Evolutionary conservation across 2,797 vertebrate species (phyloP).

Genomic region (Urophycis tenuis): DNA sequence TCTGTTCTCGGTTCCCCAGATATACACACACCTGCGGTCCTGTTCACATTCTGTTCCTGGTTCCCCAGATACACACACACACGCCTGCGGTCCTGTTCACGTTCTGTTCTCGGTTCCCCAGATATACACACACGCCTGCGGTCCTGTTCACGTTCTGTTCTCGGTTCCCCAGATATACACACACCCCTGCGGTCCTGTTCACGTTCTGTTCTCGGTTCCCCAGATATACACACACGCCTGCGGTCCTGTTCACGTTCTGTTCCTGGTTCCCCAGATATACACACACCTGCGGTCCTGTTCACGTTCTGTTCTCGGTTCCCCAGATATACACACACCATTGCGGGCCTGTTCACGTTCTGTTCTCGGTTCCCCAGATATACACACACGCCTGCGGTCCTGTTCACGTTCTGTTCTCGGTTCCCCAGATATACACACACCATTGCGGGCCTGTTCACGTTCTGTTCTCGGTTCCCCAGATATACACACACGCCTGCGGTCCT

Average conservation of each 20-base stretch:
- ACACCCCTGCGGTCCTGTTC: conserved; percentile 87
- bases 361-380: conserved; percentile 76
- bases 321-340: conserved; percentile 93
- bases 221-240: conserved; percentile 93
- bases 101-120: conserved; percentile 44
- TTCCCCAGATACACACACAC: conserved; percentile 85
- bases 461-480: conserved; percentile 74
- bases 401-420: not conserved
- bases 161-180: conserved; percentile 77
- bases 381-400: conserved; percentile 86
- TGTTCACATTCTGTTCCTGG: too few relatives aligned
- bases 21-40: conserved; percentile 86
- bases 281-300: conserved; percentile 86
- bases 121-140: conserved; percentile 91
- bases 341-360: conserved; percentile 76
- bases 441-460: conserved; percentile 83
- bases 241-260: conserved; percentile 76
- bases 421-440: conserved; percentile 89
- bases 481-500: conserved; percentile 85
- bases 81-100: conserved; percentile 85
- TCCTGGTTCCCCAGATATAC: conserved; percentile 76
- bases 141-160: too few relatives aligned
- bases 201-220: not conserved
- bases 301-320: not conserved
- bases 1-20: conserved; percentile 64